These are phyloP conservation scores for Odontocerum albicorne DNA, from an alignment of 2,888 invertebrate genomes.

Conservation along the genomic window DNA sequence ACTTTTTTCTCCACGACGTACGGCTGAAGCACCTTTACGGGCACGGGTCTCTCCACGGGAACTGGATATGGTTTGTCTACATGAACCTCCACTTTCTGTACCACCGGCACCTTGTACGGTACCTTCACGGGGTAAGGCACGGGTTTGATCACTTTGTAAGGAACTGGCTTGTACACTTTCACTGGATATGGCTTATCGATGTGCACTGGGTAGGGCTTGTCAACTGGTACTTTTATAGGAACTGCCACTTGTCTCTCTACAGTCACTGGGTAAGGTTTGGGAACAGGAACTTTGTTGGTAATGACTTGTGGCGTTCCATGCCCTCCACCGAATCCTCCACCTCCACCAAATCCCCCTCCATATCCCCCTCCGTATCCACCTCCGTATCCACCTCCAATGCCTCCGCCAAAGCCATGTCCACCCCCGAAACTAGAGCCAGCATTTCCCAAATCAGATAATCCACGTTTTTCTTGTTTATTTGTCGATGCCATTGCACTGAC, in stretches of 20 bases:
- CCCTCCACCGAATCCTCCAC: slow-evolving; percentile 1
- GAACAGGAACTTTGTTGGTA: slow-evolving; percentile 46
- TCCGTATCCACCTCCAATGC: no score
- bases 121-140: slow-evolving; percentile 34
- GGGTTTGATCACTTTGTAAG: slow-evolving; percentile 29
- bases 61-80: slow-evolving; percentile 33
- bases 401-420: neutral
- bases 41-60: slow-evolving; percentile 24
- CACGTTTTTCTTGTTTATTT: slow-evolving; percentile 18
- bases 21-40: slow-evolving; percentile 28
- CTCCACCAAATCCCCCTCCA: slow-evolving; percentile 9
- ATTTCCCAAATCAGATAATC: slow-evolving; percentile 12
- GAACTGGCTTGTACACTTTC: slow-evolving; percentile 26
- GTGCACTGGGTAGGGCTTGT: no score
- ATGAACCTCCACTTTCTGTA: slow-evolving; percentile 31
- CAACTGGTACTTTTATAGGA: slow-evolving; percentile 47
- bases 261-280: slow-evolving; percentile 54
- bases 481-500: slow-evolving; percentile 19
- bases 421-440: slow-evolving; percentile 8
- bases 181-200: no score
- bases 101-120: slow-evolving; percentile 31
- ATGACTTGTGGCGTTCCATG: slow-evolving; percentile 22
- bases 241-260: slow-evolving; percentile 51
- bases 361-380: neutral
- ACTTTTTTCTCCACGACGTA: slow-evolving; percentile 32